phyloP scores from a whole-genome alignment of 1,140 invertebrate species.

The Drosophila saltans region DNA sequence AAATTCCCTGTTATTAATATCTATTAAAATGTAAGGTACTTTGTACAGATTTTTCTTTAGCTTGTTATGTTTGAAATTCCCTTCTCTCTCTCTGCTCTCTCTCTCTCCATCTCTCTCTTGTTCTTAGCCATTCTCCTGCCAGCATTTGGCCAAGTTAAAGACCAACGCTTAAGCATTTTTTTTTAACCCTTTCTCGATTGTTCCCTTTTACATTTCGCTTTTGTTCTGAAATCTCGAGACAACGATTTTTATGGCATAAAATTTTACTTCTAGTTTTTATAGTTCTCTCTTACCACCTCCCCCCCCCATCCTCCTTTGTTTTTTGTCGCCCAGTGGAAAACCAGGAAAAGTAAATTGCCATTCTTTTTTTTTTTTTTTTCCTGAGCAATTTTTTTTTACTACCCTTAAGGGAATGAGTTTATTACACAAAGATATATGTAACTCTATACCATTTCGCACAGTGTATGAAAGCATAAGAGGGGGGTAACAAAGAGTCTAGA shows the following conservation, averaged over 20 bases:
- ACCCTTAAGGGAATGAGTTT: constrained; percentile 6
- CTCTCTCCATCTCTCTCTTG: background rate
- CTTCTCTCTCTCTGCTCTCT: background rate
- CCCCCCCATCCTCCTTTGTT: background rate
- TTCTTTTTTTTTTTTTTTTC: background rate
- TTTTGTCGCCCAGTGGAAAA: constrained; percentile 1
- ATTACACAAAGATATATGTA: background rate
- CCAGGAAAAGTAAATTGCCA: constrained; percentile 7
- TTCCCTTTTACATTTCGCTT: background rate
- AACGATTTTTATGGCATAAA: constrained; percentile 3
- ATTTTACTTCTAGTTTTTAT: constrained; percentile 11
- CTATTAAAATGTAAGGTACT: background rate
- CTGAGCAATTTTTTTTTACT: constrained; percentile 12
- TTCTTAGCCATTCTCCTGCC: background rate
- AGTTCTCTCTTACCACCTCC: background rate
- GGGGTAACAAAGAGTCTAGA: background rate
- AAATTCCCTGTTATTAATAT: background rate
- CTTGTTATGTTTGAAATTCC: background rate
- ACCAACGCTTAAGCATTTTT: constrained; percentile 1
- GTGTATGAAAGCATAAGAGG: background rate
- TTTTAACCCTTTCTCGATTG: background rate
- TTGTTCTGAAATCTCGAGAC: background rate
- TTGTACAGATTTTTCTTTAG: background rate
- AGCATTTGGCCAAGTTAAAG: background rate
- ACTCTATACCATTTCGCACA: background rate